phyloP scores from a whole-genome alignment of 2,888 invertebrate genomes.

The Drosophila pseudotalamancana region DNA sequence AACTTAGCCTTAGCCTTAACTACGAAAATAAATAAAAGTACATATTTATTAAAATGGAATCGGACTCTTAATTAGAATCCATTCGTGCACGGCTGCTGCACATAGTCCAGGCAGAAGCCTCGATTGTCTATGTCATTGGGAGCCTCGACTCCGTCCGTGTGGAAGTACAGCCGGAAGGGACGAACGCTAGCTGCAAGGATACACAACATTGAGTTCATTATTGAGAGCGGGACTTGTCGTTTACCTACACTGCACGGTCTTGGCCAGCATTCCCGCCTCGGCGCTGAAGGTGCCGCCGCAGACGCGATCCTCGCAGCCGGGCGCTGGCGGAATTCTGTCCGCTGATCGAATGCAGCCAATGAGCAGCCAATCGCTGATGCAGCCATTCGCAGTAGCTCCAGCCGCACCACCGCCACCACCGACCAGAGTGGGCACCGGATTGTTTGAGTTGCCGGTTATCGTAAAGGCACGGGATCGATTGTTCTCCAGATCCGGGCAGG shows the following conservation, averaged over 20 bases:
- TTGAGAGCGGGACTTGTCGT: too few relatives aligned
- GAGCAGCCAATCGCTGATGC: slow-evolving; percentile 91
- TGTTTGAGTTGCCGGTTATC: slow-evolving; percentile 90
- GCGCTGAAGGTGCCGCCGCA: slow-evolving; percentile 92
- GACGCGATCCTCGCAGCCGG: slow-evolving; percentile 91
- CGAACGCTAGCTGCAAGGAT: slow-evolving; percentile 89
- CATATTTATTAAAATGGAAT: slow-evolving; percentile 59
- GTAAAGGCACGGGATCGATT: slow-evolving; percentile 91
- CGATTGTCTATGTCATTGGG: slow-evolving; percentile 90
- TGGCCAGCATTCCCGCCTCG: slow-evolving; percentile 88
- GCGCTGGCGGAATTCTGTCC: slow-evolving; percentile 85
- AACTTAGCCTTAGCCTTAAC: slow-evolving; percentile 59
- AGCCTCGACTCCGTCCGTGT: slow-evolving; percentile 91
- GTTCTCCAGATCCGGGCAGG: slow-evolving; percentile 89
- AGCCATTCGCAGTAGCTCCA: slow-evolving; percentile 85
- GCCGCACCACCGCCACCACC: slow-evolving; percentile 86
- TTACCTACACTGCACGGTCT: slow-evolving; percentile 90
- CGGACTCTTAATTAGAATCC: slow-evolving; percentile 59
- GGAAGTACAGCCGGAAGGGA: slow-evolving; percentile 91
- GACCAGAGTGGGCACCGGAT: slow-evolving; percentile 89
- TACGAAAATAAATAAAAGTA: slow-evolving; percentile 70
- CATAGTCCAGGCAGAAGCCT: slow-evolving; percentile 93
- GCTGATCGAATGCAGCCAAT: slow-evolving; percentile 89
- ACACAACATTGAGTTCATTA: slow-evolving; percentile 45
- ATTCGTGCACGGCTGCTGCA: slow-evolving; percentile 94